Base-by-base conservation (phyloP, 1,140 invertebrate species). In the Thaumetopoea pityocampa region DNA sequence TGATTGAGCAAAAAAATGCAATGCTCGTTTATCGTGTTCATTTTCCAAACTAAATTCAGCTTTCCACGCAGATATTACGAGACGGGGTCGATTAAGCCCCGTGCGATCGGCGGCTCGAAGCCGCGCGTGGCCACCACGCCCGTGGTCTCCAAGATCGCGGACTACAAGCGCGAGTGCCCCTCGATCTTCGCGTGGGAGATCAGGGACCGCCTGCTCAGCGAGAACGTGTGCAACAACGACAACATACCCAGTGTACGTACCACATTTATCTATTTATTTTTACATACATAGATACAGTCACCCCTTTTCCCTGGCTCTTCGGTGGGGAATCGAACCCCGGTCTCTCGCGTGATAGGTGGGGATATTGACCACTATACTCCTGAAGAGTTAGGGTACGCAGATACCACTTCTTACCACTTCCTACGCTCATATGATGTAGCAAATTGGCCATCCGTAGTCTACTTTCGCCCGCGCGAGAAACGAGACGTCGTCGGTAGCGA, bases 151-250 rank as follows among this genome's bases (percentile, higher is more conserved):
- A 97, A 97, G 87, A 98, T 99, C 60, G 94, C 96, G 15, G 92
- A 95, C 53, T 98, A 97, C 89, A 99, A 99, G 85, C 86, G 95
- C 5, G 97, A 98, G 82, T 98, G 96, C 79, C 97, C 97, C 1
- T 97, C 96, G 43, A 99, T 99, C 80, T 99, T 99, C 86, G 97
- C 97, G 3, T 99, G 97, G 97, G 97, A 99, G 88, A 99, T 99
- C 72, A 87, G 97, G 9, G 97, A 98, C 77, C 90, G 97, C 74
- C 90, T 99, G 37, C 88, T 99, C 10, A 94, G 95, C 30, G 98
- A 99, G 82, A 95, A 94, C 48, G 94, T 98, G 38, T 99, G 98
- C 88, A 98, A 95, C 82, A 97, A 97, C 84, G 98, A 99, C 85
- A 99, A 98, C 86, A 99, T 99, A 63, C 98, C 98, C 43, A 99